These are phyloP conservation scores for Pachypanchax playfairii DNA, from an alignment of 2,113 vertebrate genomes.

Conservation along the genomic window DNA sequence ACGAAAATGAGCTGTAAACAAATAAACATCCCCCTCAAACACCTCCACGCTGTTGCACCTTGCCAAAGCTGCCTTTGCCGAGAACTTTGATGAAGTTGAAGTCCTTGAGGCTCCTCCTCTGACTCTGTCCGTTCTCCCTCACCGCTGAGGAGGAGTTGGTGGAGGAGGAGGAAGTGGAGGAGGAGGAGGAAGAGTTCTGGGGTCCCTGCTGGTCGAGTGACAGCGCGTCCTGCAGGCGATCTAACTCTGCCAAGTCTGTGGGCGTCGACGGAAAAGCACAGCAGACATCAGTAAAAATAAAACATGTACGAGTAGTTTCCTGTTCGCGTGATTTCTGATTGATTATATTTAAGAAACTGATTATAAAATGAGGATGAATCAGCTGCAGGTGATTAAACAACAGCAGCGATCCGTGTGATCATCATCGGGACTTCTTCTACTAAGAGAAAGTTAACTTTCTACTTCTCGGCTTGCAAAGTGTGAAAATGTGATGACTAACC, in stretches of 20 bases:
- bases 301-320: too few species aligned
- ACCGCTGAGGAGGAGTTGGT: slow-evolving; percentile 82
- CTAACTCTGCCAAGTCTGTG: slow-evolving; percentile 91
- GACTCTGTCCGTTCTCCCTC: slow-evolving; percentile 90
- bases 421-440: slow-evolving; percentile 30
- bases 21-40: slow-evolving; percentile 11
- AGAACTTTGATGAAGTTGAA: slow-evolving; percentile 98
- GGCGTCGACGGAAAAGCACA: slow-evolving; percentile 45
- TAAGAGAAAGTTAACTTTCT: slow-evolving; percentile 56
- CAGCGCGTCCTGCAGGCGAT: slow-evolving; percentile 91
- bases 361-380: slow-evolving; percentile 2
- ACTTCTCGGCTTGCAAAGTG: slow-evolving; percentile 52
- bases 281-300: slow-evolving; percentile 31
- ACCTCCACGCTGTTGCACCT: slow-evolving; percentile 78
- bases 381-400: slow-evolving; percentile 11
- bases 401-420: slow-evolving; percentile 5
- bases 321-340: too few species aligned
- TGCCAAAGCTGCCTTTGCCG: slow-evolving; percentile 98
- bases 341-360: background rate
- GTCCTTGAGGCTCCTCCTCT: slow-evolving; percentile 90
- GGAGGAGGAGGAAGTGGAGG: slow-evolving; percentile 67
- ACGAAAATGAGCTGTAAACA: slow-evolving; percentile 32
- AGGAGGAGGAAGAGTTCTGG: slow-evolving; percentile 81
- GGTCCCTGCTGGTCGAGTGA: slow-evolving; percentile 92
- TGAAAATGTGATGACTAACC: slow-evolving; percentile 67